These are phyloP conservation scores for Cloeon dipterum DNA, from an alignment of 2,888 invertebrate species.

Conservation along the genomic window DNA sequence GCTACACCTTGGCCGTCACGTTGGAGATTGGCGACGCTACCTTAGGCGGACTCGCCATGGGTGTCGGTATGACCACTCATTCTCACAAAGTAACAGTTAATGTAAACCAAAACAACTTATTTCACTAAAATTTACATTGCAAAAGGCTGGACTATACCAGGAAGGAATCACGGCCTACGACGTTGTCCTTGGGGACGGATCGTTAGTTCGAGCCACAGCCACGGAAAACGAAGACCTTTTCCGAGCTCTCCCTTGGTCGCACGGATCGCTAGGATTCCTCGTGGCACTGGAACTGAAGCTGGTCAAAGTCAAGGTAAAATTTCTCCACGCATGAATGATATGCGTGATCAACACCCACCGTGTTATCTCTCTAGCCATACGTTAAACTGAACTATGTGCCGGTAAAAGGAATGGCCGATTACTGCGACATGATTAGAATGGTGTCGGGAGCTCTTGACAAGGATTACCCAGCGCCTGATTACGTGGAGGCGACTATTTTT, in stretches of 20 bases:
- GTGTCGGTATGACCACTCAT: constrained; percentile 50
- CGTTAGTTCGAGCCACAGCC: constrained; percentile 26
- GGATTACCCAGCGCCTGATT: constrained; percentile 25
- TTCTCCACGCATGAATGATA: too few relatives aligned
- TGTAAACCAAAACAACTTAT: too few relatives aligned
- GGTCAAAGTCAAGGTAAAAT: constrained; percentile 25
- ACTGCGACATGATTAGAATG: constrained; percentile 34
- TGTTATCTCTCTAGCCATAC: too few relatives aligned
- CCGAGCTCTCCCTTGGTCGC: constrained; percentile 37
- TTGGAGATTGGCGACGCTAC: constrained; percentile 45
- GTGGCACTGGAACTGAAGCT: constrained; percentile 37
- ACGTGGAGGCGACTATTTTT: constrained; percentile 40
- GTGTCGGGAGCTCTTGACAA: constrained; percentile 28
- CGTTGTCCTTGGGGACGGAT: constrained; percentile 36
- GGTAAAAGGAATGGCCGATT: constrained; percentile 32
- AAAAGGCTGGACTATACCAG: constrained; percentile 30
- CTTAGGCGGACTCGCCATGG: constrained; percentile 40
- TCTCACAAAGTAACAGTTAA: constrained; percentile 37
- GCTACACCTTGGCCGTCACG: constrained; percentile 41
- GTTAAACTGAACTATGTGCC: constrained; percentile 39
- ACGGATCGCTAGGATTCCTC: constrained; percentile 39
- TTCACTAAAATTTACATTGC: not conserved
- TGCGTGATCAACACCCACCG: too few relatives aligned
- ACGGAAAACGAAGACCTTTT: constrained; percentile 34
- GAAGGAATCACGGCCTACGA: constrained; percentile 40